Evolutionary conservation across 2,888 invertebrate genomes (phyloP), one percentile per base, ranked within the genome.

Genomic region (Teleiodes luculella): DNA sequence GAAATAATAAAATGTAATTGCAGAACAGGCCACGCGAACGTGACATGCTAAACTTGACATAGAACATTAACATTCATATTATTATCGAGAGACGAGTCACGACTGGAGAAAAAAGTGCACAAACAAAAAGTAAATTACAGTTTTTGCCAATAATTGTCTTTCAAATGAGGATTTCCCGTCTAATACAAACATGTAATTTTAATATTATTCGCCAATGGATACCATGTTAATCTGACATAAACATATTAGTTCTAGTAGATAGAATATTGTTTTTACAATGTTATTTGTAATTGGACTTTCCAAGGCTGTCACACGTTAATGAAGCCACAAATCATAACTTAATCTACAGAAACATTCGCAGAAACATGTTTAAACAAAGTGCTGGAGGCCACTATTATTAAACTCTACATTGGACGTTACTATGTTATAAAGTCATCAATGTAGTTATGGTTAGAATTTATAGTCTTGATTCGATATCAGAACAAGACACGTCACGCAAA

Each of bases 51-150:
- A 56, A 56, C 56, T 56, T 53, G 56, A 56, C 50, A 56, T 13
- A 56, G 41, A 28, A 49, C 28, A 47, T 52, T 30, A 52, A 41
- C 45, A 49, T 20, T n/a, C n/a, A n/a, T n/a, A n/a, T n/a, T n/a
- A 39, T 20, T 39, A 45, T 52, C 47, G 46, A 50, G 24, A 50
- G 45, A 45, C 57, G 13, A 57, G 61, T 61, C 63, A 63, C 59
- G 61, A 61, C 16, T 52, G 16, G 28, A 37, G 31, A 43, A 57
- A 56, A 56, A 62, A 51, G 37, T 33, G 16, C n/a, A 35, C 31
- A 53, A 16, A 45, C 31, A 61, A 58, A 57, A 61, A 55, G 47
- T 47, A 36, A 57, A 60, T 60, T 55, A 58, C 58, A 60, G 43
- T 43, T 35, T 53, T 54, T 18, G 51, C 37, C 33, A 13, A 30